Percentiles rank a stretch among this genome's conserved stretches.
phyloP scores from a whole-genome alignment of 2,113 vertebrate species.

The Alethe diademata region DNA sequence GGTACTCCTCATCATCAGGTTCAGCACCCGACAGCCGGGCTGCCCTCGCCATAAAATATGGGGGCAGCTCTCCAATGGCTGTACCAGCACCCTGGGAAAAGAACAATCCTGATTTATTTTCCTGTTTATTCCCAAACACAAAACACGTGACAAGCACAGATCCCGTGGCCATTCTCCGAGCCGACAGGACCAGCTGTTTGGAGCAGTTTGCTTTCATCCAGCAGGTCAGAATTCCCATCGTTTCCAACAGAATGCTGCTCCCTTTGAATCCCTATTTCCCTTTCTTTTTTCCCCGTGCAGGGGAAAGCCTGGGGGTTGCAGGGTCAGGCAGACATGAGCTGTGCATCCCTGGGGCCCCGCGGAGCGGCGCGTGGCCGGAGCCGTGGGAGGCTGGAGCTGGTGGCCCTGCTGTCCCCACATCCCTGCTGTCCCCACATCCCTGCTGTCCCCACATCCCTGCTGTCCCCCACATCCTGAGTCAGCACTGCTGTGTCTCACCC shows the following conservation, averaged over 20 bases:
- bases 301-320: neutral
- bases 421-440: neutral
- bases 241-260: neutral
- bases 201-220: neutral
- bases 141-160: neutral
- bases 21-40: slow-evolving; percentile 94
- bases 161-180: neutral
- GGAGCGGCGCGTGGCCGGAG: neutral
- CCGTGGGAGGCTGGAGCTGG: neutral
- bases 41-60: slow-evolving; percentile 97
- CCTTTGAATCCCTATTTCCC: neutral
- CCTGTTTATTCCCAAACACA: neutral
- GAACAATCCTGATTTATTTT: slow-evolving; percentile 30
- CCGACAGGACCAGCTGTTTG: neutral
- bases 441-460: neutral
- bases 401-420: neutral
- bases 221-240: neutral
- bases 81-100: slow-evolving; percentile 89
- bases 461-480: slow-evolving; percentile 17
- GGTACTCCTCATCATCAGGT: slow-evolving; percentile 87
- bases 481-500: slow-evolving; percentile 28
- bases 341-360: neutral
- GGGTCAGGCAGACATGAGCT: neutral
- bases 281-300: neutral
- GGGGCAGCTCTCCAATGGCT: slow-evolving; percentile 96